A percentile compares a stretch with the other conserved stretches of the same genome.
Conservation (phyloP, 2,113 vertebrate species). For the Herpailurus yagouaroundi region DNA sequence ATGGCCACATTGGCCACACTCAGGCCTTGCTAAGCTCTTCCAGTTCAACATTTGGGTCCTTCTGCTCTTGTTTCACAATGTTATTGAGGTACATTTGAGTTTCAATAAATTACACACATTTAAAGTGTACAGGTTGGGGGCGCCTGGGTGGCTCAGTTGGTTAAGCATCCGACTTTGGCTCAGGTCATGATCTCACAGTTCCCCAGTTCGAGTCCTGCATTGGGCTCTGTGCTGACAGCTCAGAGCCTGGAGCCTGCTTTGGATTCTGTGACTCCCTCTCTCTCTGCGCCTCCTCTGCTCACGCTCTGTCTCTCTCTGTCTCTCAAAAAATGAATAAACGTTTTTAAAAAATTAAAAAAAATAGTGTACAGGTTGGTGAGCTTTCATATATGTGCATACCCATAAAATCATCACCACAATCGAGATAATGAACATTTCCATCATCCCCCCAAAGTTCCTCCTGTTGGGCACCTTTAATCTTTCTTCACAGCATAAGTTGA, state of each 20-base stretch:
- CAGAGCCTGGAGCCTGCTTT: too few species aligned
- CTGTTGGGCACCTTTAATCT: conserved; percentile 10
- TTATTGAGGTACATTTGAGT: neutral
- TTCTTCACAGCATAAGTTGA: neutral
- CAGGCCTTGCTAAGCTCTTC: neutral
- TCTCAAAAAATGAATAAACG: too few species aligned
- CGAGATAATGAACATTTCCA: neutral
- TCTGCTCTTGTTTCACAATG: neutral
- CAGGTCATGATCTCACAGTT: too few species aligned
- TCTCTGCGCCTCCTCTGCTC: too few species aligned
- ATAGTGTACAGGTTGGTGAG: neutral
- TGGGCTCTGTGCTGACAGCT: too few species aligned
- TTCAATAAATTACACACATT: neutral
- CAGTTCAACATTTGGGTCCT: neutral
- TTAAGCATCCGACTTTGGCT: too few species aligned
- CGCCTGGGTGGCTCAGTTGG: too few species aligned
- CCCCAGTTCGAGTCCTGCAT: too few species aligned
- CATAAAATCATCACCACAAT: neutral
- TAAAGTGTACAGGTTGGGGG: neutral
- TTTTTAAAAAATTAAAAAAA: neutral
- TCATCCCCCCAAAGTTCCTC: neutral
- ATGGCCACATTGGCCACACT: neutral
- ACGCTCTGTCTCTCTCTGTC: too few species aligned
- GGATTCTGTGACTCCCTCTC: too few species aligned
- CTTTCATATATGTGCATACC: neutral